These are phyloP conservation scores for Noctuana brunneofusca DNA, from an alignment of 2,888 invertebrate genomes.

Conservation along the genomic window DNA sequence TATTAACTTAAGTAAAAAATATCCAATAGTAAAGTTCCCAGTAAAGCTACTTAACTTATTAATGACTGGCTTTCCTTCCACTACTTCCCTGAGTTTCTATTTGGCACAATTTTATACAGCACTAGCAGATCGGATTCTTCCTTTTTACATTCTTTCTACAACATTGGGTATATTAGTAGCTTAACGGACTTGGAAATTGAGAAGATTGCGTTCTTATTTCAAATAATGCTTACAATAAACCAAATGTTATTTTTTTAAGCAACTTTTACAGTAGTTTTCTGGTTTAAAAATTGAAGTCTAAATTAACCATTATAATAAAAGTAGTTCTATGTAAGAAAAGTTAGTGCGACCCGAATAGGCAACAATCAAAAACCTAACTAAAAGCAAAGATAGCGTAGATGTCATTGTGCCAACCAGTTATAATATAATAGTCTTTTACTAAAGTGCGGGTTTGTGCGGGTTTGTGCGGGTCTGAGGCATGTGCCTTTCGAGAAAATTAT, in stretches of 20 bases:
- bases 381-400: background rate
- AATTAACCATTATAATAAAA: background rate
- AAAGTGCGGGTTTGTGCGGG: no score
- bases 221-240: no score
- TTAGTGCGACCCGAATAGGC: background rate
- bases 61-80: background rate
- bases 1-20: conserved; percentile 3
- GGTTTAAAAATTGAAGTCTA: no score
- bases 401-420: background rate
- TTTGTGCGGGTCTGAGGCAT: no score
- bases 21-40: conserved; percentile 3
- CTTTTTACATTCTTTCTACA: background rate
- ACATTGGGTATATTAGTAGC: no score
- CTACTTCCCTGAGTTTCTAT: background rate
- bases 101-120: background rate
- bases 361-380: background rate
- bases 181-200: no score
- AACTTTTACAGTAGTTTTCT: no score
- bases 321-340: background rate
- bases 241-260: no score
- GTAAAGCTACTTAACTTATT: conserved; percentile 13
- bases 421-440: background rate
- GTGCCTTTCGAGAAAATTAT: no score
- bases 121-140: background rate
- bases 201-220: no score